phyloP scores from a whole-genome alignment of 2,888 invertebrate species.

The Drosophila acutilabella region DNA sequence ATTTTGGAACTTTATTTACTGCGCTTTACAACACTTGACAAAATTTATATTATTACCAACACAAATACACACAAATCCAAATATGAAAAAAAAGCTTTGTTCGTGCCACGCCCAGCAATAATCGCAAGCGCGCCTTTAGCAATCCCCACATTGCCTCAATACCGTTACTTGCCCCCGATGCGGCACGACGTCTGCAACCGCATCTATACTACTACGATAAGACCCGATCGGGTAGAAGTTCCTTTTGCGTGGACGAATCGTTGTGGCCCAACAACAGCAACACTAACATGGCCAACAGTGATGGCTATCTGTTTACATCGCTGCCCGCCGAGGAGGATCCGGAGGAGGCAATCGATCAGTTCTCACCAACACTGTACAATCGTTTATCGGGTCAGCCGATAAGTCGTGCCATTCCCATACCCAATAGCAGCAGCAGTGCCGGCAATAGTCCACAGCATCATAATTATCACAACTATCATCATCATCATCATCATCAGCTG shows the following conservation, averaged over 20 bases:
- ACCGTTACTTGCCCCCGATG: slow-evolving; percentile 32
- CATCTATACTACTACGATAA: slow-evolving; percentile 74
- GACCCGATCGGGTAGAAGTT: slow-evolving; percentile 73
- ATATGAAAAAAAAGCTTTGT: slow-evolving; percentile 43
- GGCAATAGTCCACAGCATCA: slow-evolving; percentile 81
- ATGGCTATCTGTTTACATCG: slow-evolving; percentile 66
- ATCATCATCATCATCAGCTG: slow-evolving; percentile 4
- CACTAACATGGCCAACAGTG: slow-evolving; percentile 47
- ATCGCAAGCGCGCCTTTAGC: slow-evolving; percentile 81
- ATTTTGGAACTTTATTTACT: slow-evolving; percentile 32
- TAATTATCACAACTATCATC: slow-evolving; percentile 19
- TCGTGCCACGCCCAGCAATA: slow-evolving; percentile 31
- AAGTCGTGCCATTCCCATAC: slow-evolving; percentile 81
- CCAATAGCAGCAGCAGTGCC: slow-evolving; percentile 71
- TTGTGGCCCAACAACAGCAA: slow-evolving; percentile 60
- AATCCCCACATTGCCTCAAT: slow-evolving; percentile 77
- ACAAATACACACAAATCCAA: neutral
- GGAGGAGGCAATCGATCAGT: slow-evolving; percentile 78
- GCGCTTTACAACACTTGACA: slow-evolving; percentile 49
- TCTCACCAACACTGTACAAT: slow-evolving; percentile 79
- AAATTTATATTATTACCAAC: slow-evolving; percentile 6
- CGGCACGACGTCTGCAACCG: slow-evolving; percentile 51
- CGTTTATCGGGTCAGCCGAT: slow-evolving; percentile 23
- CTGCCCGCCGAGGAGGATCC: slow-evolving; percentile 56
- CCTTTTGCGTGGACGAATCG: slow-evolving; percentile 78